phyloP scores from a whole-genome alignment of 2,888 invertebrate genomes.

The Acrobeloides nanus region DNA sequence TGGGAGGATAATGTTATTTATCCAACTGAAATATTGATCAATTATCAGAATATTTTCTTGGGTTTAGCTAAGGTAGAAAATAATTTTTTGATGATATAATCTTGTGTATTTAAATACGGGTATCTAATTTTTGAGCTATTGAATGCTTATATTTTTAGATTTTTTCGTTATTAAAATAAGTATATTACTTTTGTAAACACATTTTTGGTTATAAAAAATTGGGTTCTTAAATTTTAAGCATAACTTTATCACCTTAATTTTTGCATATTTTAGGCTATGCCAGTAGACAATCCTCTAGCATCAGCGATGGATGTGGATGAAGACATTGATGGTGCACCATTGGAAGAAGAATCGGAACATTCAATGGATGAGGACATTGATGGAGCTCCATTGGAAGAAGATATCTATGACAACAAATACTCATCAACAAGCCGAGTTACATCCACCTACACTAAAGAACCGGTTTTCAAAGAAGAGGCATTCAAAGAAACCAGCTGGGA shows the following conservation, averaged over 20 bases:
- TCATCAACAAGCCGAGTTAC: background rate
- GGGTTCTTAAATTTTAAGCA: too few species aligned
- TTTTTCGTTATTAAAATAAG: background rate
- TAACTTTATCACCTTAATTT: too few species aligned
- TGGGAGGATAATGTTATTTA: conserved; percentile 98
- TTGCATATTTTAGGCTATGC: too few species aligned
- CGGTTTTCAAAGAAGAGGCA: background rate
- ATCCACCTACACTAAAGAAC: too few species aligned
- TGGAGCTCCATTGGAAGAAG: conserved; percentile 20
- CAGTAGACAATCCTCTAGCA: conserved; percentile 1
- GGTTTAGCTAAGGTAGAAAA: conserved; percentile 62
- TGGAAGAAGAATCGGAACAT: too few species aligned
- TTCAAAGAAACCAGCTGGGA: conserved; percentile 12
- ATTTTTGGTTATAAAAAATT: too few species aligned
- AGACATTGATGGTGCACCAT: conserved; percentile 31
- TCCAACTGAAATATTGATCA: conserved; percentile 79
- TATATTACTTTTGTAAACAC: background rate
- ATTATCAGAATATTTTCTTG: conserved; percentile 79
- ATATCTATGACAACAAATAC: conserved; percentile 3
- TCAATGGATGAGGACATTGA: too few species aligned
- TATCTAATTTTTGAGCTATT: too few species aligned
- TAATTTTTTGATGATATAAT: background rate
- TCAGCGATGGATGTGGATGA: conserved; percentile 15
- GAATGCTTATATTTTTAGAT: conserved; percentile 3
- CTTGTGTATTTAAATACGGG: too few species aligned